phyloP scores from a whole-genome alignment of 2,888 invertebrate species.

The Sesia apiformis region DNA sequence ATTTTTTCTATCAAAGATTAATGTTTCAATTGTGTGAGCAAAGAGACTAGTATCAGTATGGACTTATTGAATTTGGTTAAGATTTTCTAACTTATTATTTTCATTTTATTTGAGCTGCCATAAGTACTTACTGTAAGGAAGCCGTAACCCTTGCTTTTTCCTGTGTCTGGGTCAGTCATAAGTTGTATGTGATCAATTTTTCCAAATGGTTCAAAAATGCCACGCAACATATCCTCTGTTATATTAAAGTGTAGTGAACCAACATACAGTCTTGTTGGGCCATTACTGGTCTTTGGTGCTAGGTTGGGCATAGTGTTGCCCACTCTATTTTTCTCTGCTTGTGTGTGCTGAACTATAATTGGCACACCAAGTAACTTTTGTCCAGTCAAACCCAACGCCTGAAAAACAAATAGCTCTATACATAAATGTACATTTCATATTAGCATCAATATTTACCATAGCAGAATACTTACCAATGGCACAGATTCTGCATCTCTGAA shows the following conservation, averaged over 20 bases:
- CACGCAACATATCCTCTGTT: constrained; percentile 98
- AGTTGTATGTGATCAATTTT: constrained; percentile 96
- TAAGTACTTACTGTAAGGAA: constrained; percentile 88
- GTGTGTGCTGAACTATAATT: constrained; percentile 98
- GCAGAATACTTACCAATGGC: constrained; percentile 81
- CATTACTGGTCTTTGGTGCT: constrained; percentile 90
- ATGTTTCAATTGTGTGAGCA: no score
- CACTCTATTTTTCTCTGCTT: constrained; percentile 95
- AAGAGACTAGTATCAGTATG: no score
- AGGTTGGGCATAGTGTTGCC: constrained; percentile 89
- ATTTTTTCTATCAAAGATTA: no score
- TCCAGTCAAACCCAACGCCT: constrained; percentile 96
- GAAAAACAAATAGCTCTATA: constrained; percentile 24
- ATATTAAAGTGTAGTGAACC: constrained; percentile 99
- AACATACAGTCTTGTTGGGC: constrained; percentile 97
- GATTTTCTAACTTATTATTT: no score
- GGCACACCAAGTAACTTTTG: constrained; percentile 97
- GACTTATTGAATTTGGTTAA: no score
- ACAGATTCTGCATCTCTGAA: constrained; percentile 99
- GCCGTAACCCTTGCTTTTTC: constrained; percentile 97
- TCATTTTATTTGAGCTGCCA: no score
- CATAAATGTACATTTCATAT: neutral
- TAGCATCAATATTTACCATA: neutral
- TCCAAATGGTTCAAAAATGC: constrained; percentile 99
- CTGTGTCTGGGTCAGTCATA: constrained; percentile 95